Evolutionary conservation across 2,888 invertebrate species (phyloP), one percentile per base, ranked within the genome.

Genomic region (Timandra comae): DNA sequence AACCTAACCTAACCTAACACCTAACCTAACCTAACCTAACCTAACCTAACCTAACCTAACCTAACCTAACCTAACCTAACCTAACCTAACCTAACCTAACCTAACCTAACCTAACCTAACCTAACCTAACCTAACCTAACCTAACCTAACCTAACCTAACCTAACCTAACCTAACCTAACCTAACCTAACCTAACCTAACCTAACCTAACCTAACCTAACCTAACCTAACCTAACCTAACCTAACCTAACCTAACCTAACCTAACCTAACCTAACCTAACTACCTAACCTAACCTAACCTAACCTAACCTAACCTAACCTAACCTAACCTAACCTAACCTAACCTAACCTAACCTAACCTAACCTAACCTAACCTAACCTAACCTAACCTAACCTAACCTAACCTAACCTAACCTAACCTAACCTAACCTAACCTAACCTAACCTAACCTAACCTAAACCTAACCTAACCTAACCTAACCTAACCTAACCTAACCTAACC

Each of bases 371-470:
- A 34, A 34, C 29, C 28, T 29, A 34, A 34, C 28, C 34, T 34
- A 34, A 34, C 34, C 34, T 29, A 34, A 34, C 34, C 34, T 34
- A 34, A 34, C 34, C 34, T 34, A 34, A 34, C 34, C 34, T 25
- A 34, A 34, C 33, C 33, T 33, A 33, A 33, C 33, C 27, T 33
- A 33, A 33, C 33, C 33, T 33, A 28, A 33, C 33, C 27, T 33
- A 33, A 33, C 33, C 33, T 28, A 33, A 33, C 27, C 33, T 27
- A 33, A 33, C 33, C 33, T 33, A 33, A 33, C 33, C 33, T 33
- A 33, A 33, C n/a, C n/a, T n/a, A n/a, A n/a, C n/a, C n/a, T n/a
- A n/a, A n/a, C n/a, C n/a, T n/a, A n/a, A n/a, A n/a, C 27, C 27
- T 22, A 27, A 21, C 33, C 33, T 22, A 27, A 27, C 27, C 22